Evolutionary conservation across 2,113 vertebrate species (phyloP).

Genomic region (Toxotes chatareus): DNA sequence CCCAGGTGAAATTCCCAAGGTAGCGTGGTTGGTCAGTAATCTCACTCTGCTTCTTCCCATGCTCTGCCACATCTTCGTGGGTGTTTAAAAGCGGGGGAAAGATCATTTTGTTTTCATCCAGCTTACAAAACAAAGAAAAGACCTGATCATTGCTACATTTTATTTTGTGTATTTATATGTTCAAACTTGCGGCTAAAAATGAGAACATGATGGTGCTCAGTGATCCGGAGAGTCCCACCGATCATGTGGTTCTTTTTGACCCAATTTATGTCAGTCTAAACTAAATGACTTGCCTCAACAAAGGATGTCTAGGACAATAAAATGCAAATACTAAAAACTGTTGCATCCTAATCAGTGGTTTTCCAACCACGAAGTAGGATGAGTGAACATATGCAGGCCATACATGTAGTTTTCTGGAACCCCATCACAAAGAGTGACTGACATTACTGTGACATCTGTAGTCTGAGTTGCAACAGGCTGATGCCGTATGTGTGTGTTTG

Average conservation of each 20-base stretch:
- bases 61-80: not conserved
- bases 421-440: not conserved
- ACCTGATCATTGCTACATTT: not conserved
- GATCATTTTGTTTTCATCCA: not conserved
- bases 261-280: constrained; percentile 45
- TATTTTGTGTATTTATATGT: not conserved
- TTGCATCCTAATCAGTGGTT: not conserved
- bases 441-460: constrained; percentile 43
- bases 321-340: constrained; percentile 14
- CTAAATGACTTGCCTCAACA: constrained; percentile 17
- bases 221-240: constrained; percentile 4
- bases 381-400: constrained; percentile 36
- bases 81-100: not conserved
- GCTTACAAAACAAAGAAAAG: not conserved
- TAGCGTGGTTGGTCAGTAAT: not conserved
- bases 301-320: constrained; percentile 25
- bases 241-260: constrained; percentile 35
- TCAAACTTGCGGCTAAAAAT: constrained; percentile 14
- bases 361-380: not conserved
- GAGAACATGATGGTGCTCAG: not conserved
- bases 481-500: constrained; percentile 5
- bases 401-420: constrained; percentile 23
- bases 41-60: not conserved
- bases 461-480: constrained; percentile 3
- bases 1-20: not conserved